Evolutionary conservation across 2,888 invertebrate species (phyloP).

Genomic region (Altica lythri): DNA sequence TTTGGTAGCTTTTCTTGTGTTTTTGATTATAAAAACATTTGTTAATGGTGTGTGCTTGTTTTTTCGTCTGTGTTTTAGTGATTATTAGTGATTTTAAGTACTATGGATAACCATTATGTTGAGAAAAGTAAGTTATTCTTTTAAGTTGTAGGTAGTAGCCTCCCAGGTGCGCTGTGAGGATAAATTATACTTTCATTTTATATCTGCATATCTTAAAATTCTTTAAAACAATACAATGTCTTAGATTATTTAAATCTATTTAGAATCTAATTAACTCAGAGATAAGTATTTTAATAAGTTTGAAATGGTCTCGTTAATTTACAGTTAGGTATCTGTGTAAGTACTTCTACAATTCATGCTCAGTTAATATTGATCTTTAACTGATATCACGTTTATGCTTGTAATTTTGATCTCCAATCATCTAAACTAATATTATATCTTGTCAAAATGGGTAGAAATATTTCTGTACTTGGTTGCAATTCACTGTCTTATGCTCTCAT

Average conservation of each 20-base stretch:
- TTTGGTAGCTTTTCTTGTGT: no score
- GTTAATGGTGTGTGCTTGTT: constrained; percentile 13
- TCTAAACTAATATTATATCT: constrained; percentile 3
- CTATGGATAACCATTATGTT: constrained; percentile 32
- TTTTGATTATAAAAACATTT: constrained; percentile 21
- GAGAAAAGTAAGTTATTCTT: constrained; percentile 32
- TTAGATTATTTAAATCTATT: constrained; percentile 17
- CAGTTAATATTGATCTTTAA: constrained; percentile 16
- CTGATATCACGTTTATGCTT: constrained; percentile 8
- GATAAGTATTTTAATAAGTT: constrained; percentile 2
- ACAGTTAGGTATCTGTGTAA: constrained; percentile 24
- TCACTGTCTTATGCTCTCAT: constrained; percentile 12
- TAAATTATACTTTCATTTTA: constrained; percentile 16
- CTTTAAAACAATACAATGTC: no score
- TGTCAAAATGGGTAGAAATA: constrained; percentile 2
- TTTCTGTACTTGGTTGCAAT: constrained; percentile 6
- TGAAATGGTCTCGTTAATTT: constrained; percentile 20
- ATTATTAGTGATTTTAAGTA: constrained; percentile 22
- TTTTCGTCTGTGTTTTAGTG: constrained; percentile 19
- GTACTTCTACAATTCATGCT: constrained; percentile 17
- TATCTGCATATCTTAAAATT: no score
- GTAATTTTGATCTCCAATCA: constrained; percentile 5
- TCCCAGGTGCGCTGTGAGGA: constrained; percentile 10
- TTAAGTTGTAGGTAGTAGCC: constrained; percentile 8
- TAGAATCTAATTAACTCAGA: constrained; percentile 2